These are phyloP conservation scores for Drosophila santomea DNA, from an alignment of 1,140 invertebrate species.

Conservation along the genomic window DNA sequence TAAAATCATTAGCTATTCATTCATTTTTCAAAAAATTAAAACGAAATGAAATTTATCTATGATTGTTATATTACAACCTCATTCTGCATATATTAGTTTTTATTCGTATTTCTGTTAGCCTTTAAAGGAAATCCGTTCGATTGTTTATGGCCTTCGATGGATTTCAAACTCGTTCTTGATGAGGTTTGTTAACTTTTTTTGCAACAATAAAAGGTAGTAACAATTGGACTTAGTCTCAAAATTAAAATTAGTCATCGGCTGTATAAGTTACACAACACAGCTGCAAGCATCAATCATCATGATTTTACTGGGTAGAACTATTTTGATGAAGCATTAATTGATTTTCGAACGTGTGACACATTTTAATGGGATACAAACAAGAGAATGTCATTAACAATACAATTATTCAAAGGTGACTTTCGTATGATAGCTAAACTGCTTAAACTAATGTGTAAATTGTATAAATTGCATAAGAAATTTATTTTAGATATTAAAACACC, in stretches of 20 bases:
- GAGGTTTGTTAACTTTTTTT: background rate
- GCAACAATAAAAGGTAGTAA: conserved; percentile 7
- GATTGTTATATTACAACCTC: conserved; percentile 1
- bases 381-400: background rate
- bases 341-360: background rate
- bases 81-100: background rate
- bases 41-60: background rate
- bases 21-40: background rate
- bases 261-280: conserved; percentile 11
- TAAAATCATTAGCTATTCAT: conserved; percentile 5
- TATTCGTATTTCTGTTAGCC: conserved; percentile 8
- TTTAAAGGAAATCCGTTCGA: conserved; percentile 4
- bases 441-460: no score
- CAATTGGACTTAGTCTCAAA: background rate
- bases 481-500: background rate
- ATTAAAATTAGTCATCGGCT: conserved; percentile 15
- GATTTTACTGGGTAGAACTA: background rate
- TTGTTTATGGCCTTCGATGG: conserved; percentile 1
- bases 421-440: background rate
- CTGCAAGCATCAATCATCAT: conserved; percentile 7
- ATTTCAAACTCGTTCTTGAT: background rate
- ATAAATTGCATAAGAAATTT: no score
- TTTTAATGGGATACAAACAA: background rate
- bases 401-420: background rate
- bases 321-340: background rate